Evolutionary conservation across 2,888 invertebrate genomes (phyloP).

Genomic region (Hydroisotoma schaefferi): DNA sequence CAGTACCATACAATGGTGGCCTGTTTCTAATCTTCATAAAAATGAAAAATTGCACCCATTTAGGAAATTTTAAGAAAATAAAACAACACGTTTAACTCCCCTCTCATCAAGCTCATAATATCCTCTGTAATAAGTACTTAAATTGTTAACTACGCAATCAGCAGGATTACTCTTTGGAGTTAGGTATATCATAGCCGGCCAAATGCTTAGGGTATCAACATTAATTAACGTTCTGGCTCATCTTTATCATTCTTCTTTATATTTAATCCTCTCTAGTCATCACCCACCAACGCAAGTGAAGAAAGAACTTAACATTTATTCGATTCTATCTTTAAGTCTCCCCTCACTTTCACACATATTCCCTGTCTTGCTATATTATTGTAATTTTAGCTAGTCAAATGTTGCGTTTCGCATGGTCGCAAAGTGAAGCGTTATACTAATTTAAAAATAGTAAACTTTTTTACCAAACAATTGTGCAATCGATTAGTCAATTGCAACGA

Average conservation of each 20-base stretch:
- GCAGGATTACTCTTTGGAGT: not conserved
- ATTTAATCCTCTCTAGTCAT: conserved; percentile 1
- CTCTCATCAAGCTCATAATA: conserved; percentile 18
- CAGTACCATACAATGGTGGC: too few relatives aligned
- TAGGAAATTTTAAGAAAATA: conserved; percentile 15
- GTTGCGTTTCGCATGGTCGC: too few relatives aligned
- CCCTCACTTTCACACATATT: too few relatives aligned
- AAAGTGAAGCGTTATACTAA: too few relatives aligned
- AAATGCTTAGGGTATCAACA: conserved; percentile 9
- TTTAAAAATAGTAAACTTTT: too few relatives aligned
- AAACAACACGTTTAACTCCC: conserved; percentile 19
- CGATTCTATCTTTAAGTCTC: too few relatives aligned
- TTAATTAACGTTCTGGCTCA: conserved; percentile 22
- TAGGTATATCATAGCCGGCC: not conserved
- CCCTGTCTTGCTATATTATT: too few relatives aligned
- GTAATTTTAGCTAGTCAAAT: too few relatives aligned
- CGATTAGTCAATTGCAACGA: too few relatives aligned
- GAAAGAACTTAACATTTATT: too few relatives aligned
- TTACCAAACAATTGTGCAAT: too few relatives aligned
- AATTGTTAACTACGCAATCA: conserved; percentile 14
- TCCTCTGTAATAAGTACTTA: conserved; percentile 11
- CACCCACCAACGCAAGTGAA: too few relatives aligned
- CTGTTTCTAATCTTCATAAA: conserved; percentile 19
- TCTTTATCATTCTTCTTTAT: conserved; percentile 4
- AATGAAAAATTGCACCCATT: conserved; percentile 33